These are phyloP conservation scores for Epinotia nisella DNA, from an alignment of 2,888 invertebrate species.

Conservation along the genomic window DNA sequence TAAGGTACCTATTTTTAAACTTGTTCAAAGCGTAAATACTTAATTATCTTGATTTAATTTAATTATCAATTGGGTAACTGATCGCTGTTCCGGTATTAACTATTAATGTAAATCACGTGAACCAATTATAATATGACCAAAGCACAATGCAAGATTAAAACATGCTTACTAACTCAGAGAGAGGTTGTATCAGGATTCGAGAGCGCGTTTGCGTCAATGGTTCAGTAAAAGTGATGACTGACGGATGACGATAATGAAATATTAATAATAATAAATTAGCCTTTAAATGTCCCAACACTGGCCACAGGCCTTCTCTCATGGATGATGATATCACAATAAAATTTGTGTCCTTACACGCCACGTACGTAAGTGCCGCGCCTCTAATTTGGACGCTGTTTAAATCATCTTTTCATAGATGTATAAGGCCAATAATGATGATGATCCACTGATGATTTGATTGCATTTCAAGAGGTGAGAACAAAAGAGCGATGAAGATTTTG, in stretches of 20 bases:
- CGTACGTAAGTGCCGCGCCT: no score
- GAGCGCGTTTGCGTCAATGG: background rate
- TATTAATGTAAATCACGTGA: background rate
- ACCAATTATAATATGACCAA: background rate
- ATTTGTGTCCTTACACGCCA: no score
- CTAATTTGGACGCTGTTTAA: no score
- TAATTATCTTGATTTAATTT: conserved; percentile 6
- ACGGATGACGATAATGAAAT: no score
- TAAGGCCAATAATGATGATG: no score
- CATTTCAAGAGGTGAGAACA: no score
- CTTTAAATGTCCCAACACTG: no score
- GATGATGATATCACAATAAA: no score
- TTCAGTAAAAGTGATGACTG: background rate
- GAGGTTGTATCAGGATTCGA: background rate
- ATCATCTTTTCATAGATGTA: no score
- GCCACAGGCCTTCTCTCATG: no score
- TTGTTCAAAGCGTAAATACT: background rate
- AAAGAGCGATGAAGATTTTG: background rate
- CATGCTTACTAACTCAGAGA: no score
- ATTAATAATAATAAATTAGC: no score
- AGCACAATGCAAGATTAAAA: background rate
- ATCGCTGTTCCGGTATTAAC: background rate
- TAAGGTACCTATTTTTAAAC: conserved; percentile 10
- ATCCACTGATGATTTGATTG: background rate
- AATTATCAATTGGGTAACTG: conserved; percentile 12